Evolutionary conservation across 2,888 invertebrate species (phyloP).

Genomic region (Protophormia terraenovae): DNA sequence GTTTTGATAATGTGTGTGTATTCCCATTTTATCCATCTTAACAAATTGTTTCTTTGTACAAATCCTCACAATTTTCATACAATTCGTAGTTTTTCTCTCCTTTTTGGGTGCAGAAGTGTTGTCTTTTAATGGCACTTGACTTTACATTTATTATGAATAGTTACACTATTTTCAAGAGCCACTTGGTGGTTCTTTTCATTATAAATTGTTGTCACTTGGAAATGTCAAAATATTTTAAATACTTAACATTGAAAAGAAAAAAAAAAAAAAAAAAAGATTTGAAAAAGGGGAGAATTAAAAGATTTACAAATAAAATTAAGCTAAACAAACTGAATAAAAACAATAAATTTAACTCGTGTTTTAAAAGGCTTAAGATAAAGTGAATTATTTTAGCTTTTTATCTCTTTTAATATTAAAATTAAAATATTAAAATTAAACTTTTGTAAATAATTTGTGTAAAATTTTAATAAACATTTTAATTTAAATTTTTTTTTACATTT

Average conservation of each 20-base stretch:
- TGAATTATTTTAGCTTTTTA: not conserved
- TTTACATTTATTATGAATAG: slow-evolving; percentile 56
- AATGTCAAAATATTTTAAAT: slow-evolving; percentile 58
- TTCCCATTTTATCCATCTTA: not conserved
- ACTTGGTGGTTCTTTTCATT: slow-evolving; percentile 54
- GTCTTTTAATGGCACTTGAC: slow-evolving; percentile 54
- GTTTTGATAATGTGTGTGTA: not conserved
- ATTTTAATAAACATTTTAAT: not conserved
- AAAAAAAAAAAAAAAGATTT: too few relatives aligned
- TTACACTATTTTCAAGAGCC: slow-evolving; percentile 62
- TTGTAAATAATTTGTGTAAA: not conserved
- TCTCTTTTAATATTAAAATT: not conserved
- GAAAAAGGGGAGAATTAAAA: slow-evolving; percentile 14
- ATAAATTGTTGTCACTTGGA: slow-evolving; percentile 53
- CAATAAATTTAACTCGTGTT: not conserved
- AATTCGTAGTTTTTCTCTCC: slow-evolving; percentile 3
- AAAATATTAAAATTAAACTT: not conserved
- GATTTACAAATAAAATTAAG: not conserved
- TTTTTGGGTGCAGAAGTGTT: slow-evolving; percentile 58
- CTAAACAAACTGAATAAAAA: not conserved
- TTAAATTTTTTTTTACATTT: not conserved
- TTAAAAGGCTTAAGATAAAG: too few relatives aligned
- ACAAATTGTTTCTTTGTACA: not conserved
- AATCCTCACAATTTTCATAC: slow-evolving; percentile 22
- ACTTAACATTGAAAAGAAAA: not conserved